These are phyloP conservation scores for Falco rusticolus DNA, from an alignment of 2,797 vertebrate genomes.

Conservation along the genomic window DNA sequence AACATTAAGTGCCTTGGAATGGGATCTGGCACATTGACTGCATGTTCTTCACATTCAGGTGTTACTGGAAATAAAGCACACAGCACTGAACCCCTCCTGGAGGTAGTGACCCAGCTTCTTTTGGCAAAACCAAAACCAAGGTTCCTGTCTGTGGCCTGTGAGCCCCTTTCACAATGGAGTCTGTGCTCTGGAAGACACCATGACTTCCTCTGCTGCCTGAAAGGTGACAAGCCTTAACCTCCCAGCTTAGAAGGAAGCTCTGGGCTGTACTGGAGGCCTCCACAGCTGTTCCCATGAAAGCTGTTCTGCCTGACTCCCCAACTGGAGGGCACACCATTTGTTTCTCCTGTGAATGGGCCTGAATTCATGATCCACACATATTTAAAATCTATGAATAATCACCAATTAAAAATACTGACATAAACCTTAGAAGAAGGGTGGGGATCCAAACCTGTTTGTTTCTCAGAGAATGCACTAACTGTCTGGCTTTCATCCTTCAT, in stretches of 20 bases:
- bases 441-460: neutral
- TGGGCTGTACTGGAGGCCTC: neutral
- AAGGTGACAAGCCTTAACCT: neutral
- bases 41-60: neutral
- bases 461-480: neutral
- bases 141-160: neutral
- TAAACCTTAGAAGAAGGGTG: neutral
- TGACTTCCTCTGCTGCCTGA: neutral
- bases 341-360: neutral
- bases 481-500: neutral
- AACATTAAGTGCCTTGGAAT: neutral
- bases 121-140: neutral
- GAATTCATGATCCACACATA: neutral
- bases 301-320: neutral
- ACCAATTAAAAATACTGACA: neutral
- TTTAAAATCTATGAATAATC: neutral
- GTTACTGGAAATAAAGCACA: neutral
- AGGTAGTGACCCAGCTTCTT: neutral
- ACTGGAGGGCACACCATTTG: neutral
- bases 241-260: neutral
- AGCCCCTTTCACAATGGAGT: neutral
- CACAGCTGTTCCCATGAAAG: neutral
- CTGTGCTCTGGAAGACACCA: neutral
- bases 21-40: neutral
- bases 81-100: neutral